Evolutionary conservation across 2,797 vertebrate species (phyloP).

Genomic region (Somateria mollissima): DNA sequence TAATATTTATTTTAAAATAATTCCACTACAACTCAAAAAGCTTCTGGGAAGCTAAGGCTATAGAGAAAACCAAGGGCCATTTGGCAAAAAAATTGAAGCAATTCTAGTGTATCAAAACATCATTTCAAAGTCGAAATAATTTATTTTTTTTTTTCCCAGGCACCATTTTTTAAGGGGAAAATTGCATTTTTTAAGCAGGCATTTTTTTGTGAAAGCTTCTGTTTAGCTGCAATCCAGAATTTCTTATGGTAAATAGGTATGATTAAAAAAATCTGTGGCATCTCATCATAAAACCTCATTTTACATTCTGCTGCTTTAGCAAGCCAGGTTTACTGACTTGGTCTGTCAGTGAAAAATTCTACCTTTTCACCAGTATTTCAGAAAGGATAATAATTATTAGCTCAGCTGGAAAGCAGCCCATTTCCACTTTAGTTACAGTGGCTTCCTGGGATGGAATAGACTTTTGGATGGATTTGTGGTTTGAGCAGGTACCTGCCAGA

Average conservation of each 20-base stretch:
- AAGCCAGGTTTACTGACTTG: not conserved
- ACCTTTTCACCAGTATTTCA: not conserved
- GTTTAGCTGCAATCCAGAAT: not conserved
- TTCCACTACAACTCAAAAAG: not conserved
- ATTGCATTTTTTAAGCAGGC: accelerated
- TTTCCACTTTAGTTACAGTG: not conserved
- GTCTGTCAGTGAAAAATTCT: not conserved
- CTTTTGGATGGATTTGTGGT: not conserved
- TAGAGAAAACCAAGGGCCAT: not conserved
- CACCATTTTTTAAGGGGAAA: not conserved
- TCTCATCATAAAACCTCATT: not conserved
- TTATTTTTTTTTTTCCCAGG: not conserved
- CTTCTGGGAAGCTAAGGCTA: not conserved
- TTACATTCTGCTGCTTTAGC: not conserved
- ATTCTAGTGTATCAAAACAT: not conserved
- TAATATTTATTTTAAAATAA: no score
- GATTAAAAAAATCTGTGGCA: not conserved
- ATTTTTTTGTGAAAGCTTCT: not conserved
- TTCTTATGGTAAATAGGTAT: not conserved
- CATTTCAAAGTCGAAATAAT: not conserved
- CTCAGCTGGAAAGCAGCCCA: not conserved
- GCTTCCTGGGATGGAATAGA: not conserved
- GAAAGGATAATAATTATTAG: not conserved
- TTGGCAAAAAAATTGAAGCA: not conserved
- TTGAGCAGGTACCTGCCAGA: not conserved